Conservation (phyloP, 2,888 invertebrate genomes). For the Ferrisia virgata region DNA sequence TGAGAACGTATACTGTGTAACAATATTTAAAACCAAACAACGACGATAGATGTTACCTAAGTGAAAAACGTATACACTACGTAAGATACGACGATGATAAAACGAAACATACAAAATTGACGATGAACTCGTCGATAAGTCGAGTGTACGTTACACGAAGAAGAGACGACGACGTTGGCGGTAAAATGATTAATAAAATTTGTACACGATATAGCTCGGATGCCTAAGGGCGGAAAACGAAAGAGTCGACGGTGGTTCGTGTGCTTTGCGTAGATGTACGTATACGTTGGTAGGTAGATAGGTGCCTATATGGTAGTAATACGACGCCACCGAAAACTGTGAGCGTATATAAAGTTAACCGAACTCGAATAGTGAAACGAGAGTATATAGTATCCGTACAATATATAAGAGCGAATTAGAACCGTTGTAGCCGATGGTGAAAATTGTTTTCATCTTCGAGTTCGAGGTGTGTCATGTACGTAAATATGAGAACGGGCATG, state of each 20-base stretch:
- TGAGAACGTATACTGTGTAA: not conserved
- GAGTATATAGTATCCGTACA: no score
- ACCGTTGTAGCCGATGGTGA: not conserved
- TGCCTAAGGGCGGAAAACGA: not conserved
- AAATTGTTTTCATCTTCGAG: constrained; percentile 9
- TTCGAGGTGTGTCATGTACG: not conserved
- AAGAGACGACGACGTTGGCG: not conserved
- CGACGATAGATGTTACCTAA: no score
- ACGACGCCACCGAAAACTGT: not conserved
- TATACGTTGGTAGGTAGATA: not conserved
- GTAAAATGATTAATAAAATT: not conserved
- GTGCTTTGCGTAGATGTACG: not conserved
- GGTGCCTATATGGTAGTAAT: not conserved
- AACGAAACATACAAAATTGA: not conserved
- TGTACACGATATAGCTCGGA: not conserved
- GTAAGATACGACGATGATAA: not conserved
- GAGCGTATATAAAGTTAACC: not conserved
- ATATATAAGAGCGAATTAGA: not conserved
- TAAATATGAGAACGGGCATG: not conserved
- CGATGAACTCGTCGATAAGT: not conserved
- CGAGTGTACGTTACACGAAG: not conserved
- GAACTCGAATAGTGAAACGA: not conserved
- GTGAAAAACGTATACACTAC: no score
- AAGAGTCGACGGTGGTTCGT: not conserved
- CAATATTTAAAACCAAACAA: not conserved